These are phyloP conservation scores for Nothobranchius furzeri DNA, from an alignment of 2,113 vertebrate genomes.

Conservation along the genomic window DNA sequence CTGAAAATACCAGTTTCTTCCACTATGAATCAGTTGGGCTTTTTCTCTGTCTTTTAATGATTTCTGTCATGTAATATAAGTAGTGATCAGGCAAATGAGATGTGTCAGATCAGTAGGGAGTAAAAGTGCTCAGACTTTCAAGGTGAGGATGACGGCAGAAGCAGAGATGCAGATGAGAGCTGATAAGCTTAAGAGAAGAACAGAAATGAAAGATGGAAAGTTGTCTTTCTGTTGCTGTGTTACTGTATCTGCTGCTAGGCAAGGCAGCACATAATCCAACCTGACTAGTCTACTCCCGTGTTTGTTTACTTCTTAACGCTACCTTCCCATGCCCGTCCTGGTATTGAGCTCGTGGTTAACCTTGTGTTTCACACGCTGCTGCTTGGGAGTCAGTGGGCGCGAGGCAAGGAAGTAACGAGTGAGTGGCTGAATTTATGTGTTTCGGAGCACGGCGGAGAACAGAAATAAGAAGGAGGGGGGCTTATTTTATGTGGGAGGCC, in stretches of 20 bases:
- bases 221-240: conserved; percentile 11
- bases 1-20: conserved; percentile 23
- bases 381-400: conserved; percentile 55
- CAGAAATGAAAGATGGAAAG: conserved; percentile 1
- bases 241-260: conserved; percentile 5
- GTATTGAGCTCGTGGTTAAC: conserved; percentile 54
- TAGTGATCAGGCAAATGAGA: conserved; percentile 33
- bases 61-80: conserved; percentile 25
- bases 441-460: conserved; percentile 54
- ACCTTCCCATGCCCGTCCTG: conserved; percentile 49
- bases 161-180: not conserved
- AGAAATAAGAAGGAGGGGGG: conserved; percentile 27
- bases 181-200: conserved; percentile 7
- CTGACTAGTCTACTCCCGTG: conserved; percentile 38
- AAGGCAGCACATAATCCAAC: conserved; percentile 9
- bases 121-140: conserved; percentile 6
- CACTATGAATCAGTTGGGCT: conserved; percentile 35
- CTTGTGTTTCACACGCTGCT: conserved; percentile 53
- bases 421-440: conserved; percentile 52
- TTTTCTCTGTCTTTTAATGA: conserved; percentile 10
- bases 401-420: conserved; percentile 35
- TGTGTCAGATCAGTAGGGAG: conserved; percentile 25
- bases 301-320: conserved; percentile 66
- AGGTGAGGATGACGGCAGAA: conserved; percentile 2
- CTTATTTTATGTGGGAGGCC: conserved; percentile 64